phyloP scores from a whole-genome alignment of 1,140 invertebrate species.

The Mizuhopecten yessoensis region DNA sequence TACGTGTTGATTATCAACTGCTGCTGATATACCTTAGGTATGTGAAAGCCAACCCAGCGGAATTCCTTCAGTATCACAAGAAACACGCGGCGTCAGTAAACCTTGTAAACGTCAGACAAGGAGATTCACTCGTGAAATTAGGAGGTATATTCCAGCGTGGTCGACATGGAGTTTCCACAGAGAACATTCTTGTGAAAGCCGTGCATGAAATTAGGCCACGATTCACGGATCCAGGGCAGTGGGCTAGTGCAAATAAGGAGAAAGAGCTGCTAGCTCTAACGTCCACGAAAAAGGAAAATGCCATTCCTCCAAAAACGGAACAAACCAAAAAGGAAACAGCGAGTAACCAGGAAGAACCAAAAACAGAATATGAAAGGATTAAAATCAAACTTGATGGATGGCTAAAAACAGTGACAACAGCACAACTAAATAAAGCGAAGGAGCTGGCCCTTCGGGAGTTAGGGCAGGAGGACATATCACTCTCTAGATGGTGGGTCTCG shows the following conservation, averaged over 20 bases:
- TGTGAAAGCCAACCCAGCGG: conserved; percentile 71
- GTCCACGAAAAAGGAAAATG: neutral
- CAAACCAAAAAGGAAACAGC: conserved; percentile 43
- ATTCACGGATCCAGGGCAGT: conserved; percentile 44
- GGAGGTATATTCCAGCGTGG: conserved; percentile 68
- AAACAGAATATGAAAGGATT: conserved; percentile 73
- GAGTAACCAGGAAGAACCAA: conserved; percentile 57
- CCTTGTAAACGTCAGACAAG: neutral
- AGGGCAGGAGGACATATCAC: conserved; percentile 69
- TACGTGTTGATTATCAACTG: conserved; percentile 69
- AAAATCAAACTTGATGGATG: conserved; percentile 72
- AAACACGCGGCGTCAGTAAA: conserved; percentile 48
- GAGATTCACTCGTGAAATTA: conserved; percentile 61
- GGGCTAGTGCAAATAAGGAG: conserved; percentile 57
- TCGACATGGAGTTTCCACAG: conserved; percentile 56
- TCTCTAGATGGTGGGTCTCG: conserved; percentile 72
- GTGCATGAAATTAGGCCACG: conserved; percentile 53
- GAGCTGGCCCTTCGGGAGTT: conserved; percentile 69
- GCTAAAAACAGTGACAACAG: conserved; percentile 68
- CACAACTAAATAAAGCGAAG: conserved; percentile 68
- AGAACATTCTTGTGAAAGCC: conserved; percentile 49
- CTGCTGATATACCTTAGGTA: conserved; percentile 73
- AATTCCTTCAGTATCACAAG: conserved; percentile 68
- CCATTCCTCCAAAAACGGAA: conserved; percentile 46
- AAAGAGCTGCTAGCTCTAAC: conserved; percentile 36